These are phyloP conservation scores for Prunella himalayana DNA, from an alignment of 2,113 vertebrate genomes.

Conservation along the genomic window DNA sequence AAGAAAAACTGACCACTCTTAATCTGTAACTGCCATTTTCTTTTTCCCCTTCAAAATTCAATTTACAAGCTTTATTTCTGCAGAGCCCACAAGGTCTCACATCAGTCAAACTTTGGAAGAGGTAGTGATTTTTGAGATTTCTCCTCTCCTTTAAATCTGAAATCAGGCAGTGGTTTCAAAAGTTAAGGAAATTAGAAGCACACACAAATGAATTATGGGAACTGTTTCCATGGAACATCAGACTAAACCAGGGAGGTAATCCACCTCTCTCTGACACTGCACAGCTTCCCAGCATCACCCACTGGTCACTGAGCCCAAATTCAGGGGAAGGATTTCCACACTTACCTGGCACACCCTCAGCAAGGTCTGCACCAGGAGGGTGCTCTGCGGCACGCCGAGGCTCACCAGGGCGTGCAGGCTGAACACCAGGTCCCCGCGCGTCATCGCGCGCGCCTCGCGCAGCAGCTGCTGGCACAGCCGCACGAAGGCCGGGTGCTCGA, in stretches of 20 bases:
- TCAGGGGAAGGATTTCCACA: not conserved
- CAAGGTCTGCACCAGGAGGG: slow-evolving; percentile 83
- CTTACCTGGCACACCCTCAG: slow-evolving; percentile 85
- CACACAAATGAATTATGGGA: not conserved
- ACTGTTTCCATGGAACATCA: not conserved
- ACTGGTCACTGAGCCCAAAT: rapidly evolving
- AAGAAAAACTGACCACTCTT: not conserved
- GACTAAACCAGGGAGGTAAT: not conserved
- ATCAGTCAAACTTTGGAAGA: not conserved
- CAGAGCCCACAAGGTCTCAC: not conserved
- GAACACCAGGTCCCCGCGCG: slow-evolving; percentile 62
- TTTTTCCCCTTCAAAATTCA: not conserved
- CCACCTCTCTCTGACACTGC: not conserved
- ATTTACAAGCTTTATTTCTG: not conserved
- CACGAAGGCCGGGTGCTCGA: slow-evolving; percentile 76
- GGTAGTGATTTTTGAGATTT: not conserved
- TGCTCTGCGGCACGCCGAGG: slow-evolving; percentile 81
- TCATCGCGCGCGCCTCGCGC: slow-evolving; percentile 54
- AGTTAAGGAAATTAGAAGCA: not conserved
- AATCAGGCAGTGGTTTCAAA: not conserved
- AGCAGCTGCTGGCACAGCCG: slow-evolving; percentile 75
- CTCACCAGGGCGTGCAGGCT: slow-evolving; percentile 76
- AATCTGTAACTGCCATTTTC: not conserved
- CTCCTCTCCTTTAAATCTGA: not conserved
- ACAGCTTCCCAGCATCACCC: not conserved